Evolutionary conservation across 2,113 vertebrate species (phyloP).

Genomic region (Bubo scandiacus): DNA sequence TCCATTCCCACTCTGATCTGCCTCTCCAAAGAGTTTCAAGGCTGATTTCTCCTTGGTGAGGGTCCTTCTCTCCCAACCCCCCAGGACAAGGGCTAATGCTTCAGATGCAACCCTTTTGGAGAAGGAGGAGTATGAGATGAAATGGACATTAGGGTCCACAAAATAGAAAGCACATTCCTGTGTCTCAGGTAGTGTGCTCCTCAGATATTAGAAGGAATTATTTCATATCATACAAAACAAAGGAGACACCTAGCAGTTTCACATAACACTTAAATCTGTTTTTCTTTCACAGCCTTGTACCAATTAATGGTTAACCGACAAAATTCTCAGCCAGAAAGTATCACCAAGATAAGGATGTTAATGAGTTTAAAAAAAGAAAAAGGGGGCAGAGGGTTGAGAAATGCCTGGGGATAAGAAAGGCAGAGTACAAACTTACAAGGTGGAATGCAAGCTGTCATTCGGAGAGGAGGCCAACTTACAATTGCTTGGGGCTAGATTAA

Average conservation of each 20-base stretch:
- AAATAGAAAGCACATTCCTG: background rate
- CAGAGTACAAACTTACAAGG: conserved; percentile 22
- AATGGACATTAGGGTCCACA: background rate
- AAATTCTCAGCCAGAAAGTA: conserved; percentile 22
- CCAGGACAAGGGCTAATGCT: background rate
- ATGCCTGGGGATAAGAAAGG: conserved; percentile 33
- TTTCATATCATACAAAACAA: background rate
- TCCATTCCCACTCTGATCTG: background rate
- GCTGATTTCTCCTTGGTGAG: background rate
- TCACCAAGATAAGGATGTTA: conserved; percentile 26
- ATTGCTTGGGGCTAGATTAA: background rate
- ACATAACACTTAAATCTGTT: background rate
- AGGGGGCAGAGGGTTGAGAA: background rate
- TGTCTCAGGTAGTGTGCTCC: background rate
- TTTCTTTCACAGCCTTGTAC: background rate
- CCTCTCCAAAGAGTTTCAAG: background rate
- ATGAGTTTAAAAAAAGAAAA: conserved; percentile 49
- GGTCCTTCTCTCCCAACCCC: background rate
- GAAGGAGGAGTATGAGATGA: background rate
- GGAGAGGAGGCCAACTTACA: background rate
- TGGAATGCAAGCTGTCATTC: conserved; percentile 36
- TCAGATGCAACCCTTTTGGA: rapidly evolving
- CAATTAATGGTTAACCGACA: background rate
- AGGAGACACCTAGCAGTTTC: background rate
- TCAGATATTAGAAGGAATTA: background rate